phyloP scores from a whole-genome alignment of 1,140 invertebrate genomes.

The Octopus sinensis region DNA sequence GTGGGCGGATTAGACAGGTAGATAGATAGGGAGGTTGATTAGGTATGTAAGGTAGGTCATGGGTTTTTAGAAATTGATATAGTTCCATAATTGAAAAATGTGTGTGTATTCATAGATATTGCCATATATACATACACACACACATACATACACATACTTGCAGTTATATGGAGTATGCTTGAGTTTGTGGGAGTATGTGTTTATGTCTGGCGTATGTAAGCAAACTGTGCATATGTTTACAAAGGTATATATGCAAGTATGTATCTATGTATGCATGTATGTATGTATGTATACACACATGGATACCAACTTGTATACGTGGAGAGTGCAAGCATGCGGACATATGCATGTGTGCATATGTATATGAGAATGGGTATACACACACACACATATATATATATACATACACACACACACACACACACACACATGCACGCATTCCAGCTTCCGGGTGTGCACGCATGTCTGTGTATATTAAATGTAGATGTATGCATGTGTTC shows the following conservation, averaged over 20 bases:
- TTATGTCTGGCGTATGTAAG: neutral
- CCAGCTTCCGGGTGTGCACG: neutral
- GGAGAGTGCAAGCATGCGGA: neutral
- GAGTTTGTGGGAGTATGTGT: neutral
- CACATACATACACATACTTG: neutral
- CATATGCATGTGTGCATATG: neutral
- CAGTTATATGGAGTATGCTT: neutral
- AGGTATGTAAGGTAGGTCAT: too few species aligned
- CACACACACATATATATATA: neutral
- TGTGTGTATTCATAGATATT: neutral
- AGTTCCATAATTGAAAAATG: neutral
- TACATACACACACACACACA: neutral
- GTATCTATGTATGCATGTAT: neutral
- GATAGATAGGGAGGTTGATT: too few species aligned
- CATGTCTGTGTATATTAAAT: neutral
- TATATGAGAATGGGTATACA: neutral
- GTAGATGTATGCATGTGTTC: neutral
- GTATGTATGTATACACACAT: neutral
- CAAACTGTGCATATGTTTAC: neutral
- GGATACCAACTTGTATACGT: neutral
- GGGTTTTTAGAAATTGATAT: too few species aligned
- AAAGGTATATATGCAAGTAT: neutral
- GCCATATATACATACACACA: neutral
- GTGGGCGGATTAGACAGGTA: too few species aligned
- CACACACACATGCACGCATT: neutral